Conservation (phyloP, 2,888 invertebrate species). For the Idaea biselata region DNA sequence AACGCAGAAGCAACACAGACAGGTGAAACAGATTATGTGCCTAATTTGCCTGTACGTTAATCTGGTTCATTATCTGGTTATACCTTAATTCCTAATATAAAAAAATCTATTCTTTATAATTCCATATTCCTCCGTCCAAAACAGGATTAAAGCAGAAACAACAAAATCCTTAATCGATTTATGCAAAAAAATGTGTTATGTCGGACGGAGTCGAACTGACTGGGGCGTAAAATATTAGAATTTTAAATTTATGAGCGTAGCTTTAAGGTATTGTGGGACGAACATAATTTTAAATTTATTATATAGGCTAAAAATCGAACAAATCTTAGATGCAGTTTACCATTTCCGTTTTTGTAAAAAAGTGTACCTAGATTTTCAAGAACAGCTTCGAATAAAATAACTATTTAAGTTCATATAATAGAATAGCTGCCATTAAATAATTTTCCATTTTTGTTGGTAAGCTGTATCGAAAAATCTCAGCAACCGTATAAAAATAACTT, state of each 20-base stretch:
- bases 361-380: too few relatives aligned
- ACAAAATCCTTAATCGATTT: constrained; percentile 4
- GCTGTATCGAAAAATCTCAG: background rate
- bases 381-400: too few relatives aligned
- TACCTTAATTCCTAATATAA: background rate
- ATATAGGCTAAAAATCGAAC: background rate
- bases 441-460: background rate
- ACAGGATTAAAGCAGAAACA: background rate
- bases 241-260: background rate
- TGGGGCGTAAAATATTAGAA: background rate
- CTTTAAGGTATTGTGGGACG: background rate
- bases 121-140: background rate
- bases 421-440: too few relatives aligned
- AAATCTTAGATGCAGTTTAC: too few relatives aligned
- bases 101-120: background rate
- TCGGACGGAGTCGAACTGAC: background rate
- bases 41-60: background rate
- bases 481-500: background rate
- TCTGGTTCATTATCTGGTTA: background rate
- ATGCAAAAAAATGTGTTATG: constrained; percentile 5
- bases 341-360: too few relatives aligned
- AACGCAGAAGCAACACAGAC: too few relatives aligned
- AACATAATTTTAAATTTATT: background rate
- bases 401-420: too few relatives aligned
- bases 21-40: too few relatives aligned